Conservation (phyloP, 2,113 vertebrate species). For the Calypte anna region DNA sequence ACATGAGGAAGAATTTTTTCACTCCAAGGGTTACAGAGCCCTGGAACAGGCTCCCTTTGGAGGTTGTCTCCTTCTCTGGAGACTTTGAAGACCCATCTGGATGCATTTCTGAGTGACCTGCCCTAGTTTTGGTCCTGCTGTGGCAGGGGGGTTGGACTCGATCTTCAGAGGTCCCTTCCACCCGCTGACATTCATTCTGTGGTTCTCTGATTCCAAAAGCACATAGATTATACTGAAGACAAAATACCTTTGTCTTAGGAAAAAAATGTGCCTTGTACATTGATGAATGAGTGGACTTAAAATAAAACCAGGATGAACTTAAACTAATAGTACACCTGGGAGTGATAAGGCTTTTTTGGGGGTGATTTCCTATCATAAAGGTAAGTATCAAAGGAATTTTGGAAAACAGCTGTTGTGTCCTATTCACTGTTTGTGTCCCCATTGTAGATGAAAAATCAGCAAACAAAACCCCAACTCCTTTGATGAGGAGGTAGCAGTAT, state of each 20-base stretch:
- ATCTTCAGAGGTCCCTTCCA: no score
- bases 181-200: no score
- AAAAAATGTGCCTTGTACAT: not conserved
- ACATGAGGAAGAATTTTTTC: no score
- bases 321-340: not conserved
- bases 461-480: not conserved
- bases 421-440: not conserved
- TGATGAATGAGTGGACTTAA: not conserved
- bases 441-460: not conserved
- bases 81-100: no score
- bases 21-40: no score
- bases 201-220: not conserved
- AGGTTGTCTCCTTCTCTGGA: no score
- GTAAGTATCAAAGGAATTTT: not conserved
- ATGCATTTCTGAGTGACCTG: no score
- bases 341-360: not conserved
- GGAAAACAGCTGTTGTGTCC: not conserved
- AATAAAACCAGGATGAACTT: not conserved
- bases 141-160: no score
- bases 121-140: no score
- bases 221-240: rapidly evolving
- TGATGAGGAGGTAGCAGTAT: not conserved
- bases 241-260: not conserved
- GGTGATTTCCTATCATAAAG: not conserved
- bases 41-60: no score